These are phyloP conservation scores for Schlechtendalia chinensis DNA, from an alignment of 1,140 invertebrate species.

Conservation along the genomic window DNA sequence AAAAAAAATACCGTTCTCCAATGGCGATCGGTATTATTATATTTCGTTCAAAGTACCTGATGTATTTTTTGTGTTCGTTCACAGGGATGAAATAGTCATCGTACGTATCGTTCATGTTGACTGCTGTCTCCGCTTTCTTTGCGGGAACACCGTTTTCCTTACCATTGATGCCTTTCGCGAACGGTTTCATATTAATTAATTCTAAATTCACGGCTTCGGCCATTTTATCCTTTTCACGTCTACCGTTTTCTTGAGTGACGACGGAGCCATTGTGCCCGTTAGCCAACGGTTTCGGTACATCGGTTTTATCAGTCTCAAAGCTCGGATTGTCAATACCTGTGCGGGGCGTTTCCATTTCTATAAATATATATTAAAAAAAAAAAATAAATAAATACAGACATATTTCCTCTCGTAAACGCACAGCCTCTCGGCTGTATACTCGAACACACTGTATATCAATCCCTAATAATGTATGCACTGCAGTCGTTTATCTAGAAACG, in stretches of 20 bases:
- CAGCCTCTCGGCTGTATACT: too few relatives aligned
- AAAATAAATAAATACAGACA: too few relatives aligned
- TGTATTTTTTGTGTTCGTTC: constrained; percentile 78
- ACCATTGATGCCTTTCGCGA: constrained; percentile 56
- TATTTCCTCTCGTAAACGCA: too few relatives aligned
- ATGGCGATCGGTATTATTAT: too few relatives aligned
- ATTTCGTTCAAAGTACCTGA: constrained; percentile 63
- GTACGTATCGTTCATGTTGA: constrained; percentile 71
- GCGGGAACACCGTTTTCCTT: constrained; percentile 53
- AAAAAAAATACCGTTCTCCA: too few relatives aligned
- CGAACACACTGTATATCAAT: too few relatives aligned
- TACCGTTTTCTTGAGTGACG: constrained; percentile 50
- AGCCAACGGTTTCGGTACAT: constrained; percentile 23
- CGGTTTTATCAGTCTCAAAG: constrained; percentile 49
- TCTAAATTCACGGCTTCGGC: constrained; percentile 77
- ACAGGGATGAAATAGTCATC: constrained; percentile 82
- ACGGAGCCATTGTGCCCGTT: constrained; percentile 33
- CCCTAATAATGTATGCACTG: too few relatives aligned
- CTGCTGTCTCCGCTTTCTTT: constrained; percentile 67
- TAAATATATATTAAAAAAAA: too few relatives aligned
- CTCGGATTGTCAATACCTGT: constrained; percentile 53
- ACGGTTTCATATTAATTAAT: constrained; percentile 69
- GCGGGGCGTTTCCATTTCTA: constrained; percentile 52
- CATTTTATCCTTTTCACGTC: constrained; percentile 57
- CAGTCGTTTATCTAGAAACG: too few relatives aligned